Evolutionary conservation across 2,797 vertebrate genomes (phyloP).

Genomic region (Tapera naevia): DNA sequence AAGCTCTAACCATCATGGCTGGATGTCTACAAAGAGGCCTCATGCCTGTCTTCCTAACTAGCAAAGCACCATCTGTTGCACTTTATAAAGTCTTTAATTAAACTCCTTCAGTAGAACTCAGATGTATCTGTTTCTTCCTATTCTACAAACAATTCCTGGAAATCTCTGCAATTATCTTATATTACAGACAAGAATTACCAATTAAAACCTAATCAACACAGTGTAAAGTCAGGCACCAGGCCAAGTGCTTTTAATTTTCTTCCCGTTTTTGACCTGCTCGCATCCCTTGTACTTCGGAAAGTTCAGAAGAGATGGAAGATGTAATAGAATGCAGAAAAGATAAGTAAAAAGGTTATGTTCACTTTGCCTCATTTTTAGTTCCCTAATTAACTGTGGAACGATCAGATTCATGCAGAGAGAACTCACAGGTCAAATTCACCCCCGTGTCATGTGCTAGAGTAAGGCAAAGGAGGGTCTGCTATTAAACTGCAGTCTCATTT

Average conservation of each 20-base stretch:
- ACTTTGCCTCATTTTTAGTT: neutral
- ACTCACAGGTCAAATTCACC: neutral
- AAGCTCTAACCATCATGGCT: neutral
- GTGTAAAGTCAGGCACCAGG: conserved; percentile 48
- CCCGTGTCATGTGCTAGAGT: accelerated
- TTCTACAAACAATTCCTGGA: conserved; percentile 56
- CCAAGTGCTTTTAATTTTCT: conserved; percentile 30
- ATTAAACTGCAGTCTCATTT: neutral
- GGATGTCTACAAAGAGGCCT: neutral
- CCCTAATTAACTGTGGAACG: neutral
- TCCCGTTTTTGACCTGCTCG: neutral
- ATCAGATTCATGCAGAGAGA: neutral
- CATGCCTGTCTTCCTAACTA: neutral
- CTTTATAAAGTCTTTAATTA: conserved; percentile 53
- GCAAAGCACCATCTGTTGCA: conserved; percentile 38
- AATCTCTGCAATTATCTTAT: conserved; percentile 66
- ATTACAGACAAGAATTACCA: conserved; percentile 69
- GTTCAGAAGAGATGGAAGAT: neutral
- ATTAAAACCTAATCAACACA: conserved; percentile 69
- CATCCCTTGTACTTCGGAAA: conserved; percentile 15
- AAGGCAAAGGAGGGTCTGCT: neutral
- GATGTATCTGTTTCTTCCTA: conserved; percentile 39
- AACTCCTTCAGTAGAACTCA: conserved; percentile 49
- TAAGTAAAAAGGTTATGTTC: neutral
- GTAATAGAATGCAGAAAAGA: neutral